These are phyloP conservation scores for Cephus cinctus DNA, from an alignment of 1,140 invertebrate genomes.

Conservation along the genomic window DNA sequence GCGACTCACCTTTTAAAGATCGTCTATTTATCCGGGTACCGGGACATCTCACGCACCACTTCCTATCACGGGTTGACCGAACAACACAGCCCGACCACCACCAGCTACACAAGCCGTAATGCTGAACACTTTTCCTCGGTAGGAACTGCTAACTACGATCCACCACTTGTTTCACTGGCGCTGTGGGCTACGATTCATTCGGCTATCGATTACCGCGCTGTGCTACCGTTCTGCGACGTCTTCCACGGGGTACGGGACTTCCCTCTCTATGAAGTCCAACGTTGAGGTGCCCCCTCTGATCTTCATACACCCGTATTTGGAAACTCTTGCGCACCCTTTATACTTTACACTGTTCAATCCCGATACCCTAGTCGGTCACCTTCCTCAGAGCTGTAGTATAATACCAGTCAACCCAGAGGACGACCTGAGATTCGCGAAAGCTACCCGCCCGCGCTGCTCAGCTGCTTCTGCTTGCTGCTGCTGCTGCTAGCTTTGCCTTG, in stretches of 20 bases:
- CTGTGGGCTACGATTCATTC: slow-evolving; percentile 36
- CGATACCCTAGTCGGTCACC: too few species aligned
- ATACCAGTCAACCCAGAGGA: too few species aligned
- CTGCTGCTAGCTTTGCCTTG: slow-evolving; percentile 28
- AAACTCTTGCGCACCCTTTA: too few species aligned
- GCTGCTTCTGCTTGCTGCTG: slow-evolving; percentile 12
- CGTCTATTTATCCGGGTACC: slow-evolving; percentile 18
- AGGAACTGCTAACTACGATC: slow-evolving; percentile 33
- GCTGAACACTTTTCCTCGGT: too few species aligned
- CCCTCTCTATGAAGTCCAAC: too few species aligned
- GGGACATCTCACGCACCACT: slow-evolving; percentile 28
- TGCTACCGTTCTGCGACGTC: slow-evolving; percentile 6
- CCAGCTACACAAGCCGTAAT: too few species aligned
- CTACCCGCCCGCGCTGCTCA: slow-evolving; percentile 5
- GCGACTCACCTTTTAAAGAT: slow-evolving; percentile 36
- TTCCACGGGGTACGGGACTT: too few species aligned
- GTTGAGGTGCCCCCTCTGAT: too few species aligned
- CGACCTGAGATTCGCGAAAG: background rate
- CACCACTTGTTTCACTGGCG: slow-evolving; percentile 42
- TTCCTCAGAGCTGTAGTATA: too few species aligned
- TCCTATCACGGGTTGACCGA: slow-evolving; percentile 18
- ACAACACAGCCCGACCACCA: too few species aligned
- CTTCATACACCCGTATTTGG: too few species aligned
- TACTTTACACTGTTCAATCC: too few species aligned
- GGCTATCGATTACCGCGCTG: slow-evolving; percentile 41